Percentiles rank a stretch among this genome's conserved stretches.
Evolutionary conservation across 2,797 vertebrate genomes (phyloP).

Genomic region (Anolis apletophallus): DNA sequence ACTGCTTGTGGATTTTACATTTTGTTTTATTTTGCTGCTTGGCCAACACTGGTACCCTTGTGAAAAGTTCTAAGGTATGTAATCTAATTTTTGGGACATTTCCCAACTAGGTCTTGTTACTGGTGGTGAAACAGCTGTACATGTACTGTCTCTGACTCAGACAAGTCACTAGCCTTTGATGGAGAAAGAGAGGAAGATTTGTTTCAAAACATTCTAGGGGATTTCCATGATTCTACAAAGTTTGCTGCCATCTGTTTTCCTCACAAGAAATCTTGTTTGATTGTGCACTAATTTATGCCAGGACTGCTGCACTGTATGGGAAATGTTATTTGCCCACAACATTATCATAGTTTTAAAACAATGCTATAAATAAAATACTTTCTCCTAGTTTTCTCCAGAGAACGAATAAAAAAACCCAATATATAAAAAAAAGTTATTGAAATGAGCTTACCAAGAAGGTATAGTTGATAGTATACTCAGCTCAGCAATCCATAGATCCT

Average conservation of each 20-base stretch:
- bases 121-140: constrained; percentile 46
- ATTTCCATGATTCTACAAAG: background rate
- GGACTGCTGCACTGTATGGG: background rate
- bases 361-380: background rate
- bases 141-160: constrained; percentile 20
- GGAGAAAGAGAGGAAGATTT: background rate
- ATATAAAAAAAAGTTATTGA: background rate
- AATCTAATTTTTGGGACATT: constrained; percentile 57
- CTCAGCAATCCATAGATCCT: too few relatives aligned
- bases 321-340: background rate
- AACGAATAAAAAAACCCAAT: background rate
- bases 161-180: constrained; percentile 22
- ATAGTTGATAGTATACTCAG: background rate
- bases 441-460: background rate
- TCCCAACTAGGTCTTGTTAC: constrained; percentile 59
- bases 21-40: too few relatives aligned
- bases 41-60: too few relatives aligned
- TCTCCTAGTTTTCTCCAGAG: background rate
- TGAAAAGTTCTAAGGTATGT: constrained; percentile 64
- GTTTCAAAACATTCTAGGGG: background rate
- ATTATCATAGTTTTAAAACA: background rate
- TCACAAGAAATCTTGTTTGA: background rate
- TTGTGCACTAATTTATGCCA: background rate
- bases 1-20: too few relatives aligned
- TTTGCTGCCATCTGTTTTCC: background rate